Percentiles rank a stretch among this genome's conserved stretches.
These are phyloP conservation scores for Hyles lineata DNA, from an alignment of 2,888 invertebrate species.

Conservation along the genomic window DNA sequence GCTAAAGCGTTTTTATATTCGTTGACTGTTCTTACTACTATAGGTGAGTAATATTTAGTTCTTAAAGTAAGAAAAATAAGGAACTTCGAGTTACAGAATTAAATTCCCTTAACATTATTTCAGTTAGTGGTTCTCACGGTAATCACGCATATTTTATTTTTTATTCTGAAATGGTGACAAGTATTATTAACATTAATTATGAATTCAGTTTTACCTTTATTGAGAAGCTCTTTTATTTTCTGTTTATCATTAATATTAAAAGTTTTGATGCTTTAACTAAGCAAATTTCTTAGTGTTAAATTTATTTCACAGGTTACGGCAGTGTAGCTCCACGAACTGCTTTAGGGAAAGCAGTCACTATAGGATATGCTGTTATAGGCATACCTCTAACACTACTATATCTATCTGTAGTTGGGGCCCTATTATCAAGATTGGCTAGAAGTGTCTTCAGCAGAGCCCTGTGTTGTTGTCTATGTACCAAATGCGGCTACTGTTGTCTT, in stretches of 20 bases:
- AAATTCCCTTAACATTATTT: too few species aligned
- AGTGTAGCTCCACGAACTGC: conserved; percentile 96
- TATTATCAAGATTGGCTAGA: conserved; percentile 92
- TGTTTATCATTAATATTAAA: too few species aligned
- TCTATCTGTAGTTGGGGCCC: conserved; percentile 93
- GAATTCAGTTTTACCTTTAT: too few species aligned
- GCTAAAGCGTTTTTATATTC: conserved; percentile 97
- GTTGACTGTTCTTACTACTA: conserved; percentile 96
- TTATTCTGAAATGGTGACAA: too few species aligned
- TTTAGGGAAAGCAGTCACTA: conserved; percentile 96
- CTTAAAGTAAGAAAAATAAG: background rate
- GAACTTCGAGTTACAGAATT: too few species aligned
- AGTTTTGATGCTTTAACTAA: background rate
- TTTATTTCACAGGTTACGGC: conserved; percentile 91
- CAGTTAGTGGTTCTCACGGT: too few species aligned
- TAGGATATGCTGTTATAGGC: conserved; percentile 93
- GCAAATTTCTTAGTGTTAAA: background rate
- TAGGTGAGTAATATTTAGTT: conserved; percentile 86
- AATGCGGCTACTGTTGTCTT: conserved; percentile 94
- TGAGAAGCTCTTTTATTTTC: too few species aligned
- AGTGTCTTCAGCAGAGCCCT: conserved; percentile 92
- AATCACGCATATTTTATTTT: too few species aligned
- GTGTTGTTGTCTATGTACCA: conserved; percentile 94
- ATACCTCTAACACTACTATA: conserved; percentile 95
- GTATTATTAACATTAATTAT: too few species aligned